These are phyloP conservation scores for Latheticus oryzae DNA, from an alignment of 2,888 invertebrate species.

Conservation along the genomic window DNA sequence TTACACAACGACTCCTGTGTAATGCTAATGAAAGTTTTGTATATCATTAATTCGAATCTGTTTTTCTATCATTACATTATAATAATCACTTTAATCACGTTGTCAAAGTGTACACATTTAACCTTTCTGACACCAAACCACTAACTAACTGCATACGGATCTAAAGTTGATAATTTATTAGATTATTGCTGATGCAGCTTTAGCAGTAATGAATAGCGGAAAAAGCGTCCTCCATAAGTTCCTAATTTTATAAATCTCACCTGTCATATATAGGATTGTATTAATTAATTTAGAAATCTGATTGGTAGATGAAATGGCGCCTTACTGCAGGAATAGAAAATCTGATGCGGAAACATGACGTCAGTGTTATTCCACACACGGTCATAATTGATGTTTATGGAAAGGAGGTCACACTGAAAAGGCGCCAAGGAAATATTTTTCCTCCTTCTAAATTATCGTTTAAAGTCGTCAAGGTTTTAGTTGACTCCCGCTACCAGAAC, in stretches of 20 bases:
- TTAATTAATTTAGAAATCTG: conserved; percentile 30
- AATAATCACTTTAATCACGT: too few species aligned
- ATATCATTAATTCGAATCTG: too few species aligned
- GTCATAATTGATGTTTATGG: conserved; percentile 42
- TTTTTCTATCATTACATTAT: too few species aligned
- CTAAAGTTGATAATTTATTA: too few species aligned
- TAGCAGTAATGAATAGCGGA: conserved; percentile 25
- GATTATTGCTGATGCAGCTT: too few species aligned
- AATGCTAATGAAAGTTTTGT: too few species aligned
- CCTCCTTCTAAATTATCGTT: conserved; percentile 48
- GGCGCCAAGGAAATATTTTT: conserved; percentile 54
- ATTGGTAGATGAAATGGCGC: conserved; percentile 18
- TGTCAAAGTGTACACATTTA: too few species aligned
- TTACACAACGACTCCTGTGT: too few species aligned
- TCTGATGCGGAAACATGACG: conserved; percentile 24
- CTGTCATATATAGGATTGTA: conserved; percentile 23
- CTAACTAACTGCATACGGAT: too few species aligned
- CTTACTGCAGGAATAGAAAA: conserved; percentile 18
- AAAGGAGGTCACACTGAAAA: conserved; percentile 53
- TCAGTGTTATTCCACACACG: conserved; percentile 30
- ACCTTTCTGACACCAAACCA: too few species aligned
- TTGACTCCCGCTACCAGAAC: conserved; percentile 43
- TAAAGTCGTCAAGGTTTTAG: conserved; percentile 48
- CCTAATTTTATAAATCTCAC: conserved; percentile 16
- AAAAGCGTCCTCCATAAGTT: conserved; percentile 31